Conservation (phyloP, 1,140 invertebrate genomes). For the Atta colombica region DNA sequence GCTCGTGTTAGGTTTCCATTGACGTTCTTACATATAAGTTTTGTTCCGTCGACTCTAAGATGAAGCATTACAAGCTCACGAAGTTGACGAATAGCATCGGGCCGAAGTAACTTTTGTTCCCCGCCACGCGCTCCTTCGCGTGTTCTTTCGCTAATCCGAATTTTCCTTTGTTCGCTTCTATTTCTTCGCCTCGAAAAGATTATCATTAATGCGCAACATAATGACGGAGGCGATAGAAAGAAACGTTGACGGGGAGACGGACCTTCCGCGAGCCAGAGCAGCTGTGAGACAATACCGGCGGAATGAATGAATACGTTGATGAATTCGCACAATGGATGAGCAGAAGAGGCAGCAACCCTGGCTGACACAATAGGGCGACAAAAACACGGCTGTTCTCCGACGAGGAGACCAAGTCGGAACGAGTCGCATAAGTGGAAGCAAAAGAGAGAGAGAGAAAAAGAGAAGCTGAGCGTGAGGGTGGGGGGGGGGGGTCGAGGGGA, state of each 20-base stretch:
- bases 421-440: conserved; percentile 61
- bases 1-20: conserved; percentile 30
- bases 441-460: conserved; percentile 33
- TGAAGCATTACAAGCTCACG: conserved; percentile 34
- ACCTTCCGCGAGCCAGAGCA: conserved; percentile 72
- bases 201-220: conserved; percentile 75
- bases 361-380: conserved; percentile 83
- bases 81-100: not conserved
- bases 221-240: conserved; percentile 70
- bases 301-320: conserved; percentile 86
- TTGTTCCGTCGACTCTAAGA: conserved; percentile 27
- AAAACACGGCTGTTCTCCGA: conserved; percentile 81
- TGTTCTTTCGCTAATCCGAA: conserved; percentile 50
- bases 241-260: conserved; percentile 35
- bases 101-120: conserved; percentile 36
- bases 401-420: conserved; percentile 76
- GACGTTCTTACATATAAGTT: conserved; percentile 27
- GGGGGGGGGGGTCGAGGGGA: conserved; percentile 40
- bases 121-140: conserved; percentile 24
- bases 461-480: conserved; percentile 20
- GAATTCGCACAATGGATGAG: conserved; percentile 83
- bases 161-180: conserved; percentile 43
- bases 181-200: conserved; percentile 69
- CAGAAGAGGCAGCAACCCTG: conserved; percentile 79
- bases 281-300: conserved; percentile 82